Conservation (phyloP, 2,113 vertebrate genomes). For the Bujurquina vittata region DNA sequence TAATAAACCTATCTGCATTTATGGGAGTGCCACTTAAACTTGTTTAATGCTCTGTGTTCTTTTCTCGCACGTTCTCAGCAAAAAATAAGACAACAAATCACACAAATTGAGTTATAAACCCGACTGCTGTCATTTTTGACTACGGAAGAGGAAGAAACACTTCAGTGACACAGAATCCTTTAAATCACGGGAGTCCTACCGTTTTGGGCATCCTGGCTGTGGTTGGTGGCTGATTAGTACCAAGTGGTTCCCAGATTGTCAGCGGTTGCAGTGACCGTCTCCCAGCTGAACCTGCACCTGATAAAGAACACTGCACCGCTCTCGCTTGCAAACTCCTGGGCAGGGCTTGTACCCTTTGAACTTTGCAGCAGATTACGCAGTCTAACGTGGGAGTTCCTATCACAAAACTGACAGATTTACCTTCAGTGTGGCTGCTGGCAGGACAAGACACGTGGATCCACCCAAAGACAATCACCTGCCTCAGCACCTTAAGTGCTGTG, state of each 20-base stretch:
- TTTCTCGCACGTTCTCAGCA: background rate
- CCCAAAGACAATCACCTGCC: constrained; percentile 64
- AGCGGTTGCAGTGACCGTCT: constrained; percentile 61
- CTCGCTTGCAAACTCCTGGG: constrained; percentile 51
- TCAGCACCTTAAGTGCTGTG: constrained; percentile 56
- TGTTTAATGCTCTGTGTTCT: background rate
- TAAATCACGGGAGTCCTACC: constrained; percentile 70
- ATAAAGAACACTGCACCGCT: constrained; percentile 57
- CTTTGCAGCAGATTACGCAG: constrained; percentile 37
- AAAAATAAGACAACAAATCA: background rate
- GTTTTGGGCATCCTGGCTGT: constrained; percentile 86
- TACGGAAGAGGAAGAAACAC: constrained; percentile 16
- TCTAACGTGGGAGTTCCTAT: constrained; percentile 47
- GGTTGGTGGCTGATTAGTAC: constrained; percentile 33
- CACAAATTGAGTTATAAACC: background rate
- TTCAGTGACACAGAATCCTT: background rate
- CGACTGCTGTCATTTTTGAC: background rate
- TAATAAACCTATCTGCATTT: background rate
- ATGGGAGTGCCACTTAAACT: background rate
- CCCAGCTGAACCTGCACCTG: constrained; percentile 55
- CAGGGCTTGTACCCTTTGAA: constrained; percentile 76
- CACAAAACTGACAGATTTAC: background rate
- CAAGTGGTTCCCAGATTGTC: constrained; percentile 52
- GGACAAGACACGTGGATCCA: constrained; percentile 32
- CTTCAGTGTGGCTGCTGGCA: background rate